phyloP scores from a whole-genome alignment of 2,113 vertebrate species.

The Tylochromis polylepis region DNA sequence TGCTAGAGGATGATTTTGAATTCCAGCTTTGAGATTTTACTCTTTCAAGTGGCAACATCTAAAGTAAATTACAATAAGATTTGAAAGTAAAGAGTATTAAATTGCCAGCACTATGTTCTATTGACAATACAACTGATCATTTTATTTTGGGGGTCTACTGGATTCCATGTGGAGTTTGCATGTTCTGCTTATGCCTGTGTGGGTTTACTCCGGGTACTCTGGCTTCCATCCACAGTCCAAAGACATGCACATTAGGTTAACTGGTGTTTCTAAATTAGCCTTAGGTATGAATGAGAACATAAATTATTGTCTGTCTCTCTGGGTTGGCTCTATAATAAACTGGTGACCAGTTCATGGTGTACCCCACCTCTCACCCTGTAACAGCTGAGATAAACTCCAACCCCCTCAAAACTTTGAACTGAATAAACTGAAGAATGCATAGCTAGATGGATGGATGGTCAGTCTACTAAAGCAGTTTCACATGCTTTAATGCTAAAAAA shows the following conservation, averaged over 20 bases:
- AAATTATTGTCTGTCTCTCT: not conserved
- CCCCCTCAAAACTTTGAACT: not conserved
- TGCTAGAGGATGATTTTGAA: not conserved
- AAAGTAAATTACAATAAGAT: not conserved
- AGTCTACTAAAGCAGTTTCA: not conserved
- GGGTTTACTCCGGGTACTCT: not conserved
- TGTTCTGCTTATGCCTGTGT: not conserved
- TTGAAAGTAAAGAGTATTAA: not conserved
- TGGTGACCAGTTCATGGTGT: not conserved
- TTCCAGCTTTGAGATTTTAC: not conserved
- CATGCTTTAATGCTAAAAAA: not conserved
- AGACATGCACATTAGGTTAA: not conserved
- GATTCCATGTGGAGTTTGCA: not conserved
- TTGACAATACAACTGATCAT: not conserved
- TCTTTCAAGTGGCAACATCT: not conserved
- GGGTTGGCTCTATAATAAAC: not conserved
- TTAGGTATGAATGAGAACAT: not conserved
- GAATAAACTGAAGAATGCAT: not conserved
- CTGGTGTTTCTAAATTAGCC: not conserved
- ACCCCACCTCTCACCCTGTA: not conserved
- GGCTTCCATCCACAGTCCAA: not conserved
- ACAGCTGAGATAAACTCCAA: not conserved
- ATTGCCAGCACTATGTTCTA: not conserved
- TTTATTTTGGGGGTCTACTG: not conserved
- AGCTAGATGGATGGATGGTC: not conserved